A percentile compares a stretch with the other conserved stretches of the same genome.
These are phyloP conservation scores for Drosophila paramelanica DNA, from an alignment of 2,888 invertebrate species.

Conservation along the genomic window DNA sequence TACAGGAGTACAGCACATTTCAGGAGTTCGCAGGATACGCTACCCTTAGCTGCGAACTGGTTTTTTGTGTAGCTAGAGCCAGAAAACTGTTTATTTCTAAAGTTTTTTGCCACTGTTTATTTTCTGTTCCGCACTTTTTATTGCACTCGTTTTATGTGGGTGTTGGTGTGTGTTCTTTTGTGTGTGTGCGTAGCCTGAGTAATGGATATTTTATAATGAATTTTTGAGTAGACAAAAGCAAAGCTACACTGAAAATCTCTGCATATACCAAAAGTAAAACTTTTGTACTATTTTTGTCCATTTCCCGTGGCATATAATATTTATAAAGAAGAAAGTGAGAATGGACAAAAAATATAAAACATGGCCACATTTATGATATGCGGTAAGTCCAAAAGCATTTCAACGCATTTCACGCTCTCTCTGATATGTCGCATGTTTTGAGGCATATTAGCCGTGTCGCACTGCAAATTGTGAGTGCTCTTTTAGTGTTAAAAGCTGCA, in stretches of 20 bases:
- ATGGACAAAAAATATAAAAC: constrained; percentile 1
- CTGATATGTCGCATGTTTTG: background rate
- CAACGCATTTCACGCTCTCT: too few relatives aligned
- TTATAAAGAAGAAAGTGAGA: constrained; percentile 18
- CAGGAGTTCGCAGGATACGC: constrained; percentile 4
- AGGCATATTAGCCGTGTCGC: background rate
- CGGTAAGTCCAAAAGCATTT: constrained; percentile 26
- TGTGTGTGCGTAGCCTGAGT: constrained; percentile 59
- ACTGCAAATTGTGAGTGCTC: background rate
- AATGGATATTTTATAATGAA: constrained; percentile 78
- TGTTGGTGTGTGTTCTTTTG: constrained; percentile 1
- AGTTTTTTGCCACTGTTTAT: constrained; percentile 62
- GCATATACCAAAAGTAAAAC: constrained; percentile 13
- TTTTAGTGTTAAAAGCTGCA: background rate
- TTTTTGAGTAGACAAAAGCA: constrained; percentile 58
- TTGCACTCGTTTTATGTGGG: constrained; percentile 23
- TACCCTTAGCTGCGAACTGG: constrained; percentile 7
- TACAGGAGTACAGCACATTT: background rate
- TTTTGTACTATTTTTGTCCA: constrained; percentile 37
- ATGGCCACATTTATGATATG: constrained; percentile 42
- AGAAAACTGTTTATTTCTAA: constrained; percentile 51
- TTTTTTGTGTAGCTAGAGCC: constrained; percentile 1
- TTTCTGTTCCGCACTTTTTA: constrained; percentile 52
- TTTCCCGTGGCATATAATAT: constrained; percentile 27
- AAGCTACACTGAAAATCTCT: constrained; percentile 38